A percentile compares a stretch with the other conserved stretches of the same genome.
phyloP scores from a whole-genome alignment of 1,140 invertebrate genomes.

The Microplitis demolitor region DNA sequence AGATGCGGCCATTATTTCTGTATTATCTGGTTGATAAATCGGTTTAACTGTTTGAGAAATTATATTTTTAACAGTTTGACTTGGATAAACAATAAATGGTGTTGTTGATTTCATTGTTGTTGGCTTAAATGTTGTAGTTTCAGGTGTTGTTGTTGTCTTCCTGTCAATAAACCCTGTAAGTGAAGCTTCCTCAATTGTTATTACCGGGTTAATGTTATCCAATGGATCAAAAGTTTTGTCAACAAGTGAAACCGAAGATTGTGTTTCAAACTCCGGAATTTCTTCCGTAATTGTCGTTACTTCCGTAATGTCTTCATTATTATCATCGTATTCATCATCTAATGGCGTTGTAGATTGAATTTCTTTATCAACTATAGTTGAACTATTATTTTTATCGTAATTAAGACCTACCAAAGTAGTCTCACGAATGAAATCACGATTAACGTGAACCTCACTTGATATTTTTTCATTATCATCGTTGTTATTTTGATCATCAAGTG shows the following conservation, averaged over 20 bases:
- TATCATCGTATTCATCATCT: slow-evolving; percentile 34
- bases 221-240: neutral
- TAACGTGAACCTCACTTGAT: slow-evolving; percentile 47
- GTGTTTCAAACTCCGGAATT: neutral
- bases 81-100: neutral
- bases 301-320: slow-evolving; percentile 34
- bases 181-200: slow-evolving; percentile 18
- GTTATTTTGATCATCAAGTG: slow-evolving; percentile 28
- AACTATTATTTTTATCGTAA: neutral
- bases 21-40: slow-evolving; percentile 12
- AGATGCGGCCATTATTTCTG: slow-evolving; percentile 26
- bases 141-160: neutral
- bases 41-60: neutral
- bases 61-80: neutral
- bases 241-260: neutral
- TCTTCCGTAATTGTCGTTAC: neutral
- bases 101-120: too few species aligned
- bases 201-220: slow-evolving; percentile 10
- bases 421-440: slow-evolving; percentile 46
- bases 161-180: neutral
- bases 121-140: neutral
- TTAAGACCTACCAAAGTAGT: slow-evolving; percentile 41
- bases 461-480: slow-evolving; percentile 37
- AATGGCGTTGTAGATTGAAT: neutral
- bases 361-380: neutral